phyloP scores from a whole-genome alignment of 2,113 vertebrate species.

The human region GRCh38 chr6:31348501-31349000 shows the following conservation, averaged over 20 bases:
- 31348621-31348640: too few species aligned
- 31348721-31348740: too few species aligned
- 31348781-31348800: neutral
- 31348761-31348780: neutral
- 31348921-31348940: neutral
- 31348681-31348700: too few species aligned
- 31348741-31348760: too few species aligned
- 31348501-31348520: too few species aligned
- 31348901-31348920: neutral
- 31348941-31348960: neutral
- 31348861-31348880: neutral
- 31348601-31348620: fast-evolving
- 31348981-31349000: neutral
- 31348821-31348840: neutral
- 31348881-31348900: neutral
- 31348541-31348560: too few species aligned
- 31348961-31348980: fast-evolving
- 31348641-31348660: too few species aligned
- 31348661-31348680: too few species aligned
- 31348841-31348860: neutral
- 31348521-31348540: too few species aligned
- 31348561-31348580: too few species aligned
- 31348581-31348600: too few species aligned
- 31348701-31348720: too few species aligned
- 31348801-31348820: fast-evolving